A percentile compares a stretch with the other conserved stretches of the same genome.
These are phyloP conservation scores for Parasteatoda lunata DNA, from an alignment of 2,888 invertebrate genomes.

Conservation along the genomic window DNA sequence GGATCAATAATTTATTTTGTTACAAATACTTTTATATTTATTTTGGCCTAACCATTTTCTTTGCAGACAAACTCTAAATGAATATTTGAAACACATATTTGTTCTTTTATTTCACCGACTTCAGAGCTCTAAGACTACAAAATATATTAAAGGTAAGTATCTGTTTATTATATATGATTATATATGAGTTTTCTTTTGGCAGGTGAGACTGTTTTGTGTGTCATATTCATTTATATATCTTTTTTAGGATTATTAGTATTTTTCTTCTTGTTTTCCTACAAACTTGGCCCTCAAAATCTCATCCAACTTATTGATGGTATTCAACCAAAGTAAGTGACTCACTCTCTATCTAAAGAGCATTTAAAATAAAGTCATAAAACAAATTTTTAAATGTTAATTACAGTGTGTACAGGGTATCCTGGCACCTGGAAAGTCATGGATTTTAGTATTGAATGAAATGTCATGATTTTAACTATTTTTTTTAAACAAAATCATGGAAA, in stretches of 20 bases:
- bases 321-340: conserved; percentile 82
- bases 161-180: not conserved
- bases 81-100: conserved; percentile 90
- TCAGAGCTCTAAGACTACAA: conserved; percentile 94
- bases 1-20: too few species aligned
- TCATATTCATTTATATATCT: not conserved
- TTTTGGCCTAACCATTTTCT: conserved; percentile 10
- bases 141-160: conserved; percentile 84
- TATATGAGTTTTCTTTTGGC: not conserved
- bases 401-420: too few species aligned
- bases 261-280: conserved; percentile 86
- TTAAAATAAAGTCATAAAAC: too few species aligned
- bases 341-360: not conserved
- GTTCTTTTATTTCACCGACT: conserved; percentile 93
- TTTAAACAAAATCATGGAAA: too few species aligned
- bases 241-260: conserved; percentile 39
- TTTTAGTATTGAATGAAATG: too few species aligned
- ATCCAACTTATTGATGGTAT: conserved; percentile 88
- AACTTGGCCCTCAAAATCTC: conserved; percentile 84
- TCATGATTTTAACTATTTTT: too few species aligned
- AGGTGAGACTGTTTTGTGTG: too few species aligned
- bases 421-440: too few species aligned
- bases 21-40: too few species aligned
- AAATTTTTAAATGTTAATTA: too few species aligned
- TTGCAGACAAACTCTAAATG: conserved; percentile 82